Conservation (phyloP, 2,888 invertebrate species). For the Drosophila silvestris region DNA sequence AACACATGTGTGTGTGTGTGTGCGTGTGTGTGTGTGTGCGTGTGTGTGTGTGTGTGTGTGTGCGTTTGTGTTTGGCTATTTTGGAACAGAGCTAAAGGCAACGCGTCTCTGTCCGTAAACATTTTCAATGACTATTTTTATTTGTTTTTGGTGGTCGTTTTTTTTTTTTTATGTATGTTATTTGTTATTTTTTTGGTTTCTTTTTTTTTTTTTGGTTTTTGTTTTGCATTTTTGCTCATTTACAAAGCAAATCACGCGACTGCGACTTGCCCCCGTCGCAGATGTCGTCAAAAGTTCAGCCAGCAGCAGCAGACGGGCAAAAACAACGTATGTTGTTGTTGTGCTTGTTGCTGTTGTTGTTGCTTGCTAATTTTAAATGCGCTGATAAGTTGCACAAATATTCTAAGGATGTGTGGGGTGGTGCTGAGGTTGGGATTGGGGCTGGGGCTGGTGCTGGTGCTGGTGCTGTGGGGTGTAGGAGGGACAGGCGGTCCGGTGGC, state of each 20-base stretch:
- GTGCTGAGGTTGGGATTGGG: background rate
- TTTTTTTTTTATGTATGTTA: slow-evolving; percentile 6
- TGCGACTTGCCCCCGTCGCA: slow-evolving; percentile 66
- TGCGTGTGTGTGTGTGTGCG: slow-evolving; percentile 14
- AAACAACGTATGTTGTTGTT: slow-evolving; percentile 41
- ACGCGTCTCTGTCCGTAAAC: slow-evolving; percentile 63
- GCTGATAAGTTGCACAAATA: slow-evolving; percentile 81
- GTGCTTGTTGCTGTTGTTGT: slow-evolving; percentile 23
- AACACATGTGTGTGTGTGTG: slow-evolving; percentile 2
- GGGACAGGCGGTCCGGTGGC: slow-evolving; percentile 3
- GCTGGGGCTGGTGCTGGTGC: background rate
- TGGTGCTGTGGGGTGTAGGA: slow-evolving; percentile 9
- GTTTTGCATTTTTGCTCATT: slow-evolving; percentile 73
- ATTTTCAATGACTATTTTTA: slow-evolving; percentile 80
- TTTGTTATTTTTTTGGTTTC: slow-evolving; percentile 31
- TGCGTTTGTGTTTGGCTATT: slow-evolving; percentile 49
- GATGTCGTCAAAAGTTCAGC: slow-evolving; percentile 74
- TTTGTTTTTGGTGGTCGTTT: slow-evolving; percentile 51
- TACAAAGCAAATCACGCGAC: slow-evolving; percentile 80
- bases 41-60: slow-evolving; percentile 5
- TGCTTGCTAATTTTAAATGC: slow-evolving; percentile 76
- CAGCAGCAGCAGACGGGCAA: slow-evolving; percentile 36
- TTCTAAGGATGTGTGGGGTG: slow-evolving; percentile 65
- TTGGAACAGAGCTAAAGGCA: slow-evolving; percentile 61
- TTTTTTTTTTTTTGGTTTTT: slow-evolving; percentile 48